Evolutionary conservation across 2,797 vertebrate genomes (phyloP).

Genomic region (Odontamblyopus rebecca): DNA sequence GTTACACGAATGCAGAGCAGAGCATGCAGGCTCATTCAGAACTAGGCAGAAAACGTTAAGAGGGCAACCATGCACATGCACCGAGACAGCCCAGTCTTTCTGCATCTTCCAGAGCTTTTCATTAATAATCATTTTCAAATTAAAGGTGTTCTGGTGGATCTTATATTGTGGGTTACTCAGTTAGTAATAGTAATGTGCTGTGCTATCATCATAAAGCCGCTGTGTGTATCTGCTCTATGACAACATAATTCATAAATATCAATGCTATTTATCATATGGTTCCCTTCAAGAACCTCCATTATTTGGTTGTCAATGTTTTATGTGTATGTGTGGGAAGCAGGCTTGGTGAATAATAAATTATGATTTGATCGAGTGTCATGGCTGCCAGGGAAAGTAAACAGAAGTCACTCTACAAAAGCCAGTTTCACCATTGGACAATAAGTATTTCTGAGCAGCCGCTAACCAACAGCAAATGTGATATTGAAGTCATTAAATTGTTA

Average conservation of each 20-base stretch:
- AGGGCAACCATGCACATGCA: slow-evolving; percentile 70
- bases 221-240: not conserved
- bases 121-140: slow-evolving; percentile 1
- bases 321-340: slow-evolving; percentile 11
- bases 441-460: slow-evolving; percentile 48
- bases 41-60: slow-evolving; percentile 76
- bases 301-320: slow-evolving; percentile 35
- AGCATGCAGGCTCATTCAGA: slow-evolving; percentile 76
- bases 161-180: not conserved
- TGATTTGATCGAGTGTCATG: slow-evolving; percentile 60
- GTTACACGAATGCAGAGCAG: slow-evolving; percentile 76
- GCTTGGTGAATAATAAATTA: slow-evolving; percentile 60
- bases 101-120: slow-evolving; percentile 59
- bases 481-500: slow-evolving; percentile 65
- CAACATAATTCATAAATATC: not conserved
- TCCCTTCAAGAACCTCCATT: slow-evolving; percentile 41
- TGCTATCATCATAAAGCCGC: not conserved
- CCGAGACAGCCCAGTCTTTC: slow-evolving; percentile 75
- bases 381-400: slow-evolving; percentile 53
- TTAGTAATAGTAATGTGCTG: not conserved
- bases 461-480: slow-evolving; percentile 58
- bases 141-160: not conserved
- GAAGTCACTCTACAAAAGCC: slow-evolving; percentile 59
- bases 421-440: slow-evolving; percentile 49
- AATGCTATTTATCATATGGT: slow-evolving; percentile 16